Evolutionary conservation across 2,113 vertebrate genomes (phyloP).

Genomic region (Cyrtonyx montezumae): DNA sequence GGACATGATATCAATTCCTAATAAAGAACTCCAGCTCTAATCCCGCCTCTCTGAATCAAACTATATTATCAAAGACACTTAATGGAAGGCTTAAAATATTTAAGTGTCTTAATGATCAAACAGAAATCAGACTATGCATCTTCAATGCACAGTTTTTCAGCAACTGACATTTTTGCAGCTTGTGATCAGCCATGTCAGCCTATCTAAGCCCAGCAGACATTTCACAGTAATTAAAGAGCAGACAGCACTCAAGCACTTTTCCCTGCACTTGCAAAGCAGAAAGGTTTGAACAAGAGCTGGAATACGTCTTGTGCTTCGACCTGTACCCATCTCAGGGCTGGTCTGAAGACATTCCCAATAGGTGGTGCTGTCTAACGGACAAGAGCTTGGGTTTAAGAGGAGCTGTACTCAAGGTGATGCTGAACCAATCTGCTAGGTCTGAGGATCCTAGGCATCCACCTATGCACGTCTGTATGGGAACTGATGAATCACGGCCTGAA

Average conservation of each 20-base stretch:
- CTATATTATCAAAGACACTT: not conserved
- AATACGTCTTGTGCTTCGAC: accelerated
- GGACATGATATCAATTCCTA: not conserved
- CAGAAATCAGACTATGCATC: not conserved
- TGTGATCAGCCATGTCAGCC: not conserved
- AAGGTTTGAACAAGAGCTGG: not conserved
- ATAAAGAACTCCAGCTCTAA: not conserved
- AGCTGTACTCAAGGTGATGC: accelerated
- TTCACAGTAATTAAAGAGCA: not conserved
- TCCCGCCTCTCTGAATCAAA: not conserved
- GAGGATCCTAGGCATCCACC: not conserved
- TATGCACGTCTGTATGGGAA: no score
- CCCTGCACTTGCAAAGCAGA: not conserved
- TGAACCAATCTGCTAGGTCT: not conserved
- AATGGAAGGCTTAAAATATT: not conserved
- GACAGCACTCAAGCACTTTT: not conserved
- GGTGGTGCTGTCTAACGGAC: not conserved
- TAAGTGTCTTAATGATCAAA: not conserved
- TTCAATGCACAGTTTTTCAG: not conserved
- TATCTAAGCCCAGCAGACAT: not conserved
- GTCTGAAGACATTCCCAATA: not conserved
- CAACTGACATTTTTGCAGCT: not conserved
- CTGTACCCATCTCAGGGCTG: not conserved
- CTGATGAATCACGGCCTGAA: no score
- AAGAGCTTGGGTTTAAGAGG: not conserved